These are phyloP conservation scores for Stylophora pistillata DNA, from an alignment of 64 coral and sea anemone species.

Conservation along the genomic window DNA sequence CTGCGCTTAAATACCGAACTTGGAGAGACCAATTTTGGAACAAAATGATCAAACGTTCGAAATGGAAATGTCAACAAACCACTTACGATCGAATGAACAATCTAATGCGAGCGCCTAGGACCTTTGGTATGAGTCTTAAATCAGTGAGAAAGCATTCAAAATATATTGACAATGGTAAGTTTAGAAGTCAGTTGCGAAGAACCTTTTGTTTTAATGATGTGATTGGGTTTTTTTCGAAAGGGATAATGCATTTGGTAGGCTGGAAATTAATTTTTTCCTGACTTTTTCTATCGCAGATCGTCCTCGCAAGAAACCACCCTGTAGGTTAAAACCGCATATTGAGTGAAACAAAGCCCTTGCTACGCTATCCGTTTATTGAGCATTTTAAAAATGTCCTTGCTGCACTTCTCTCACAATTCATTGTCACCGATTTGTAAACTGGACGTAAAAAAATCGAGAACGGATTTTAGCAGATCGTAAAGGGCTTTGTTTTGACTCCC, in stretches of 20 bases:
- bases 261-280: slow-evolving; percentile 27
- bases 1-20: not conserved
- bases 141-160: not conserved
- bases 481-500: slow-evolving; percentile 33
- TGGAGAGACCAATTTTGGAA: not conserved
- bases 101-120: not conserved
- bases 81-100: slow-evolving; percentile 6
- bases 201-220: slow-evolving; percentile 5
- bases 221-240: slow-evolving; percentile 15
- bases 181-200: slow-evolving; percentile 18
- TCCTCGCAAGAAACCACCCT: slow-evolving; percentile 23
- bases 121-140: not conserved
- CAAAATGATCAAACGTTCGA: not conserved
- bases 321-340: slow-evolving; percentile 6
- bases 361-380: not conserved
- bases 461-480: not conserved
- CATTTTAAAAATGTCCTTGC: slow-evolving; percentile 3
- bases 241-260: not conserved
- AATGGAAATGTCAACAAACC: slow-evolving; percentile 22
- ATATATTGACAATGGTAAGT: slow-evolving; percentile 15
- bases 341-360: slow-evolving; percentile 36
- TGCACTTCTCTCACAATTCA: not conserved
- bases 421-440: not conserved
- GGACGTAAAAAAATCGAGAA: slow-evolving; percentile 1
- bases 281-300: slow-evolving; percentile 28